phyloP scores from a whole-genome alignment of 2,888 invertebrate genomes.

The Calameuta idolon region DNA sequence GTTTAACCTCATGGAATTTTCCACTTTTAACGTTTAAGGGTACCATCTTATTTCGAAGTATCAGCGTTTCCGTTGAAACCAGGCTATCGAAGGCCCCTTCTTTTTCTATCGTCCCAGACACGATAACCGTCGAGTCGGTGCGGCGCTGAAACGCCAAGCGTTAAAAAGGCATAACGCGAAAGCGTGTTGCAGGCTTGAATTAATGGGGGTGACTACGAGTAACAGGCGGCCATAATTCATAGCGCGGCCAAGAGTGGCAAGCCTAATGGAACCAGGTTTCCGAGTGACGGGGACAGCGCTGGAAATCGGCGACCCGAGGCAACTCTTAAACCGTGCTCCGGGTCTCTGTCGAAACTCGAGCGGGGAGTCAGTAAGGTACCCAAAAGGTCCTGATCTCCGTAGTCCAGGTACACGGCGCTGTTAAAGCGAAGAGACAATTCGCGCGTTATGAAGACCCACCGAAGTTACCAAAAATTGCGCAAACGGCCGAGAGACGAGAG shows the following conservation, averaged over 20 bases:
- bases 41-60: neutral
- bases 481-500: neutral
- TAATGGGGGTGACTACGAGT: neutral
- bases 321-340: neutral
- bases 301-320: neutral
- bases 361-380: too few species aligned
- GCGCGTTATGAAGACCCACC: too few species aligned
- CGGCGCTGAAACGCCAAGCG: neutral
- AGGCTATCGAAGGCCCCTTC: neutral
- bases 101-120: neutral
- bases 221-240: neutral
- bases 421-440: neutral
- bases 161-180: neutral
- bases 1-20: too few species aligned
- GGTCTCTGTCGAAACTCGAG: neutral
- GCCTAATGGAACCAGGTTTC: neutral
- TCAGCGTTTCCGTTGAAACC: neutral
- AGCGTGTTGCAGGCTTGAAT: neutral
- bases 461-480: neutral
- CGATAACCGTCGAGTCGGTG: neutral
- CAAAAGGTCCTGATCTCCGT: neutral
- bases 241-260: neutral
- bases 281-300: neutral
- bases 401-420: neutral
- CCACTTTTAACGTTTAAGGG: too few species aligned